Conservation (phyloP, 1,140 invertebrate genomes). For the Mylabris phalerata region DNA sequence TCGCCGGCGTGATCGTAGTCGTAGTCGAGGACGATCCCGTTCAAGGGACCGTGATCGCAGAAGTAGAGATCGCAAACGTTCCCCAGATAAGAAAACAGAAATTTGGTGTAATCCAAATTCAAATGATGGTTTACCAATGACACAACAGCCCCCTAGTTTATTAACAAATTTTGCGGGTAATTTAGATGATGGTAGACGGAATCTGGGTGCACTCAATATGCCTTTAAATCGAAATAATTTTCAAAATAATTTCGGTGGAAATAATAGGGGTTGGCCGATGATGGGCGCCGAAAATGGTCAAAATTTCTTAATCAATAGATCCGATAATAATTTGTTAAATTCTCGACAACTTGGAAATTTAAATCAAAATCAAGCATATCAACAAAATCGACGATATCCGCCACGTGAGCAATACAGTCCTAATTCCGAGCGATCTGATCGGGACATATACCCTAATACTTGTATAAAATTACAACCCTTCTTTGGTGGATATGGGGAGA, state of each 20-base stretch:
- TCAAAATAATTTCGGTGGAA: not conserved
- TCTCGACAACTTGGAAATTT: not conserved
- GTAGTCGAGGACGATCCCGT: constrained; percentile 45
- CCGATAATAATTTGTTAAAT: not conserved
- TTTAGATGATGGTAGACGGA: constrained; percentile 17
- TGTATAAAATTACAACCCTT: constrained; percentile 58
- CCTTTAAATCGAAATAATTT: constrained; percentile 1
- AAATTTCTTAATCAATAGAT: constrained; percentile 4
- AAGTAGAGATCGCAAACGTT: constrained; percentile 29
- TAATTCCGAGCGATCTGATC: not conserved
- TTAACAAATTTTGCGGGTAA: constrained; percentile 7
- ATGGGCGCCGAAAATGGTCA: not conserved
- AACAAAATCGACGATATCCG: not conserved
- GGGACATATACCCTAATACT: constrained; percentile 36
- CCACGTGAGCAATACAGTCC: not conserved
- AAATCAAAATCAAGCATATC: constrained; percentile 12
- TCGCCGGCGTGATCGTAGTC: constrained; percentile 44
- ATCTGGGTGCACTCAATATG: constrained; percentile 6
- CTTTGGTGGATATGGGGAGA: constrained; percentile 62
- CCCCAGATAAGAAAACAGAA: constrained; percentile 18
- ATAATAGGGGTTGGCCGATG: constrained; percentile 3
- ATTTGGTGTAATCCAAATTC: constrained; percentile 29
- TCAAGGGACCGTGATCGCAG: constrained; percentile 44
- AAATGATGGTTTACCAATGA: constrained; percentile 8
- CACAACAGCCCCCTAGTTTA: constrained; percentile 14